These are phyloP conservation scores for Himalopsyche tibetana DNA, from an alignment of 2,888 invertebrate species.

Conservation along the genomic window DNA sequence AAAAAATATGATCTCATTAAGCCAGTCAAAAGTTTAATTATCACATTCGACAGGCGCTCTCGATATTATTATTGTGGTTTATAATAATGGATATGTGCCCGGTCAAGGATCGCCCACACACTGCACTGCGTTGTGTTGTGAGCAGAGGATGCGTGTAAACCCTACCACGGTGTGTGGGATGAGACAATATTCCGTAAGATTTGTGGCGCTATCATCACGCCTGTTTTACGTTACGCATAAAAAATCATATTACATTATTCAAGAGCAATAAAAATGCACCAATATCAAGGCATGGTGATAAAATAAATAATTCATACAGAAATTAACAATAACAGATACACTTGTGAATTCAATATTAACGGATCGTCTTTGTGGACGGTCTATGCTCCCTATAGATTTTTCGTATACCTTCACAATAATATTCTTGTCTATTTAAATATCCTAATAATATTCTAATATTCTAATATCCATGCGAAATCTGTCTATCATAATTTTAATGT, in stretches of 20 bases:
- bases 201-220: slow-evolving; percentile 52
- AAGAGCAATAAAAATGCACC: background rate
- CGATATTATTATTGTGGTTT: background rate
- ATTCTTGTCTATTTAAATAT: too few relatives aligned
- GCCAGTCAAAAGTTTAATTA: slow-evolving; percentile 14
- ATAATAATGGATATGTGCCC: slow-evolving; percentile 26
- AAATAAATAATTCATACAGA: too few relatives aligned
- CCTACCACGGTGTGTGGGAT: background rate
- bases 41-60: background rate
- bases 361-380: too few relatives aligned
- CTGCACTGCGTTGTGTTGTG: slow-evolving; percentile 5
- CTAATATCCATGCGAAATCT: too few relatives aligned
- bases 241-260: background rate
- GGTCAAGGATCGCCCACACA: slow-evolving; percentile 11
- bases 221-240: slow-evolving; percentile 1
- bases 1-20: background rate
- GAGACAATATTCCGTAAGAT: slow-evolving; percentile 47
- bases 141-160: slow-evolving; percentile 25
- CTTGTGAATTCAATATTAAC: too few relatives aligned
- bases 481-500: too few relatives aligned
- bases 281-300: too few relatives aligned
- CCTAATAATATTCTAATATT: too few relatives aligned
- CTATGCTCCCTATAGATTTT: too few relatives aligned
- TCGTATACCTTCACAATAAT: too few relatives aligned
- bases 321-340: too few relatives aligned